Base-by-base conservation (phyloP, 2,888 invertebrate genomes). In the Galeopsomyia nigrocyanea region DNA sequence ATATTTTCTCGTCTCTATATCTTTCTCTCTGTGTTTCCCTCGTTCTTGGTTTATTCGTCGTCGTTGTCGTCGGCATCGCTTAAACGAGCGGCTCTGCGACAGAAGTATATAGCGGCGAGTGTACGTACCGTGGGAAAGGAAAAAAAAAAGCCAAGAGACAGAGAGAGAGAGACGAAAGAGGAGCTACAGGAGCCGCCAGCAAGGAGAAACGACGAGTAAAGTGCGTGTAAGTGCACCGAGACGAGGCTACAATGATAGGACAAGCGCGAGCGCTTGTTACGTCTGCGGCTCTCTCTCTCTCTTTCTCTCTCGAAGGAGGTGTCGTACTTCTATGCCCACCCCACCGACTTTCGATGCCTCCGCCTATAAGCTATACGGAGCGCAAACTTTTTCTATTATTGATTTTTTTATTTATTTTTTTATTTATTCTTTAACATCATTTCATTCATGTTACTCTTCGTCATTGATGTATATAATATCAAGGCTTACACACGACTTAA, bases 271-370 rank as follows among this genome's bases (percentile, higher is more conserved):
- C 75, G 76, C 71, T 78, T n/a, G 31, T 22, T 19, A 31, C 10
- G 47, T 16, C 21, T 55, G 61, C 65, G 47, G 22, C 75, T 77
- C 78, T 79, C 26, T 26, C 26, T 26, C 26, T 77, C 78, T 79
- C 26, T 26, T 26, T 26, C 26, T 26, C 26, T 77, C 78, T 79
- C 75, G 76, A 80, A 79, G 78, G 78, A 81, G 80, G 81, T 81
- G 81, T 80, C 79, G 79, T 80, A 39, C 39, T 39, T 81, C 76
- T 79, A 78, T 75, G 76, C 76, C 75, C 76, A 65, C 76, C 74
- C 57, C 53, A 10, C 46, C 53, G 7, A 17, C 63, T 55, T 19
- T 3, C n/a, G 31, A 60, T 74, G 61, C 76, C 39, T 39, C 76
- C 77, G 78, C 79, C 79, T 79, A 78, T 76, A 47, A 76, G 68